These are phyloP conservation scores for Capromys pilorides DNA, from an alignment of 2,797 vertebrate genomes.

Conservation along the genomic window DNA sequence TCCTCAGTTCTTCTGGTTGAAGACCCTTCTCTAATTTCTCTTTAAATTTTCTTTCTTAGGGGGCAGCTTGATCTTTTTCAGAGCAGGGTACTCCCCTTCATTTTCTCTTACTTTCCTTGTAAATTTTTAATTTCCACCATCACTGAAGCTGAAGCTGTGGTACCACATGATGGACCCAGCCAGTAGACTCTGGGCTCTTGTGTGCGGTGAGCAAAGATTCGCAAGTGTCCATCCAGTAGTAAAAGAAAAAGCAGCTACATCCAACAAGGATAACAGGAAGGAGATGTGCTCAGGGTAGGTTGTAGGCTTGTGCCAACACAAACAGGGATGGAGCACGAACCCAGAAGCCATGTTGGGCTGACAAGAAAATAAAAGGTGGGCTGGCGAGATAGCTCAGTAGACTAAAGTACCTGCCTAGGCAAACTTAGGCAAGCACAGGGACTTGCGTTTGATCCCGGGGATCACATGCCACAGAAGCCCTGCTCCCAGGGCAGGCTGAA, in stretches of 20 bases:
- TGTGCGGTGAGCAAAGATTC: background rate
- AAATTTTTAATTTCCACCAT: background rate
- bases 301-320: background rate
- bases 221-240: background rate
- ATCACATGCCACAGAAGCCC: too few relatives aligned
- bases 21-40: background rate
- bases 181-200: background rate
- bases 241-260: background rate
- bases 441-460: too few relatives aligned
- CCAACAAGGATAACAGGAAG: background rate
- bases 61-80: background rate
- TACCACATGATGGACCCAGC: too few relatives aligned
- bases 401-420: too few relatives aligned
- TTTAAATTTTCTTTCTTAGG: background rate
- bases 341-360: background rate
- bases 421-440: too few relatives aligned
- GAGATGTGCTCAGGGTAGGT: background rate
- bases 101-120: background rate
- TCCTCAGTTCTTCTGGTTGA: background rate
- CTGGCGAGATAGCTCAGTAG: too few relatives aligned
- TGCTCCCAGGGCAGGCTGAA: too few relatives aligned
- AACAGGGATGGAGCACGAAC: background rate
- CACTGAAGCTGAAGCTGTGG: background rate
- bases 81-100: background rate
- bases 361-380: background rate